Evolutionary conservation across 2,797 vertebrate genomes (phyloP).

Genomic region (Acanthurus leucopareius): DNA sequence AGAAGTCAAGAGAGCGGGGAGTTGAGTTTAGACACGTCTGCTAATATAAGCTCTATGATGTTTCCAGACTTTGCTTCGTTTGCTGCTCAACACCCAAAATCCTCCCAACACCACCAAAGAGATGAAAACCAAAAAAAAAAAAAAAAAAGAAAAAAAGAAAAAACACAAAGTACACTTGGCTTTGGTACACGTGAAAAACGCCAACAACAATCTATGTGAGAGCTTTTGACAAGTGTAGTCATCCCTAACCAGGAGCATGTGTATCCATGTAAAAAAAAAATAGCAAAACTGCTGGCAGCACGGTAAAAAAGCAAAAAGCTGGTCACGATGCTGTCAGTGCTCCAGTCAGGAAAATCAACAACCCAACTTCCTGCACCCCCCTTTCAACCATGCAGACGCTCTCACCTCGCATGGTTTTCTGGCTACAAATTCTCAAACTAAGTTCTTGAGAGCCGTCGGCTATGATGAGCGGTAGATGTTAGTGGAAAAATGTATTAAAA

Average conservation of each 20-base stretch:
- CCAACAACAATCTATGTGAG: slow-evolving; percentile 61
- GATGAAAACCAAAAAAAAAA: neutral
- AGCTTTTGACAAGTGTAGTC: slow-evolving; percentile 62
- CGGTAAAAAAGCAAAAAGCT: slow-evolving; percentile 5
- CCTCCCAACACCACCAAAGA: neutral
- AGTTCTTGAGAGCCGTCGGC: slow-evolving; percentile 14
- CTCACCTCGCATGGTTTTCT: slow-evolving; percentile 53
- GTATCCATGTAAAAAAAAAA: slow-evolving; percentile 24
- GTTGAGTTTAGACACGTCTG: slow-evolving; percentile 34
- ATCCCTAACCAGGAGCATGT: slow-evolving; percentile 73
- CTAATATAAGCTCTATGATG: slow-evolving; percentile 34
- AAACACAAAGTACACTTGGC: slow-evolving; percentile 49
- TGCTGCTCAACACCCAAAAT: slow-evolving; percentile 44
- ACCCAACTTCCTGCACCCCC: slow-evolving; percentile 18
- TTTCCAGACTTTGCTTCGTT: slow-evolving; percentile 45
- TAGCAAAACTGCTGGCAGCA: slow-evolving; percentile 8
- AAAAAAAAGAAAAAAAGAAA: neutral
- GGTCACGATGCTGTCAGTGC: slow-evolving; percentile 34
- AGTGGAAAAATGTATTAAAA: neutral
- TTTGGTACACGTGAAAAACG: slow-evolving; percentile 56
- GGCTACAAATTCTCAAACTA: slow-evolving; percentile 48
- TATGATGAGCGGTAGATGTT: slow-evolving; percentile 39
- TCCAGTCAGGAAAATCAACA: slow-evolving; percentile 14
- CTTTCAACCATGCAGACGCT: slow-evolving; percentile 44
- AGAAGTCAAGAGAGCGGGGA: neutral